phyloP scores from a whole-genome alignment of 2,797 vertebrate species.

The Enteromius paludinosus region DNA sequence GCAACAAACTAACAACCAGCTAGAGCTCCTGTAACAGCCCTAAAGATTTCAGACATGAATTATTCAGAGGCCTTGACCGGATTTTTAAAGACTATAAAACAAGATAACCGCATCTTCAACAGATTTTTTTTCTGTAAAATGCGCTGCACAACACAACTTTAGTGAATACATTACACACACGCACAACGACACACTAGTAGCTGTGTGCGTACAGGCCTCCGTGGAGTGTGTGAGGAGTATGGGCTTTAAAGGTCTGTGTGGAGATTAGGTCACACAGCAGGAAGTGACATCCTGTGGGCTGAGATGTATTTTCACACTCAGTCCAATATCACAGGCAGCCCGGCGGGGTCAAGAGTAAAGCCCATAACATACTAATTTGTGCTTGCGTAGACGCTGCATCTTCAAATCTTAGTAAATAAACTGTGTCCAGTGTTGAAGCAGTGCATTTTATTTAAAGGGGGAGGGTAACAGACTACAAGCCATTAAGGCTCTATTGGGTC shows the following conservation, averaged over 20 bases:
- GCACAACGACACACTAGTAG: conserved; percentile 11
- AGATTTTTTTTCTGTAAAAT: conserved; percentile 37
- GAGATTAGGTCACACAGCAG: conserved; percentile 46
- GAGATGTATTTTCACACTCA: conserved; percentile 42
- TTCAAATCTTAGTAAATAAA: conserved; percentile 25
- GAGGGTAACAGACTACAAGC: conserved; percentile 42
- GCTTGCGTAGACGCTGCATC: conserved; percentile 1
- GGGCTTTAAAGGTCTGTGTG: conserved; percentile 19
- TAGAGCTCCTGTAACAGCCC: conserved; percentile 38
- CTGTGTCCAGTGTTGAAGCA: not conserved
- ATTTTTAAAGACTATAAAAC: conserved; percentile 46
- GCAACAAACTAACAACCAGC: conserved; percentile 52
- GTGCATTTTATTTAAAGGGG: conserved; percentile 48
- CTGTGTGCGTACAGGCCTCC: conserved; percentile 1
- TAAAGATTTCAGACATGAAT: conserved; percentile 48
- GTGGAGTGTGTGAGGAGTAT: not conserved
- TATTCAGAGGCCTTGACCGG: conserved; percentile 47
- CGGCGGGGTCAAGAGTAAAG: conserved; percentile 39
- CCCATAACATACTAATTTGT: conserved; percentile 35
- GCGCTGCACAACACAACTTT: conserved; percentile 29
- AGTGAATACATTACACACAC: conserved; percentile 20
- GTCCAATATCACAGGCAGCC: conserved; percentile 6
- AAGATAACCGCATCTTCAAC: conserved; percentile 44
- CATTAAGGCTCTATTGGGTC: conserved; percentile 62
- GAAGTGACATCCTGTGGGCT: conserved; percentile 57